Evolutionary conservation across 2,888 invertebrate species (phyloP).

Genomic region (Apamea monoglypha): DNA sequence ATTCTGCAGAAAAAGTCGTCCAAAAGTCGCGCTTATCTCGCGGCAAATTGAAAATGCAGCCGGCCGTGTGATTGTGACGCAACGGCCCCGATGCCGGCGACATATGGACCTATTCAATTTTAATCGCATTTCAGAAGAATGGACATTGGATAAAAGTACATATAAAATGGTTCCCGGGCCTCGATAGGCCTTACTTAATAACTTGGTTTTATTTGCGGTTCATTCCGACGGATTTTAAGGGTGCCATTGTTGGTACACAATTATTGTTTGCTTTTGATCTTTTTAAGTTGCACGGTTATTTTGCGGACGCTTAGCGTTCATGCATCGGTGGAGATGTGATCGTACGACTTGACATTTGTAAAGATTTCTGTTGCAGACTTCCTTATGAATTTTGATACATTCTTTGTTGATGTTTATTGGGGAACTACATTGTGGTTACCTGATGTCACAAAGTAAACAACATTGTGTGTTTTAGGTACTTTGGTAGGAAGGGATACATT

Average conservation of each 20-base stretch:
- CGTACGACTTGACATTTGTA: slow-evolving; percentile 70
- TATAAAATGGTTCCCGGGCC: slow-evolving; percentile 72
- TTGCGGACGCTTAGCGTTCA: slow-evolving; percentile 77
- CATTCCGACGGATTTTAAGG: slow-evolving; percentile 83
- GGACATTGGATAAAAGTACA: slow-evolving; percentile 88
- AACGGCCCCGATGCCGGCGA: slow-evolving; percentile 85
- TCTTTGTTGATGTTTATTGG: slow-evolving; percentile 46
- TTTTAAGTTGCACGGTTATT: slow-evolving; percentile 82
- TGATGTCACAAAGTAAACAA: slow-evolving; percentile 33
- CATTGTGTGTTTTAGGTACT: not conserved
- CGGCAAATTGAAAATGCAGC: slow-evolving; percentile 90
- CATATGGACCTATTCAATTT: slow-evolving; percentile 90
- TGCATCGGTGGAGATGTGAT: slow-evolving; percentile 75
- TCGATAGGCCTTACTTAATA: slow-evolving; percentile 85
- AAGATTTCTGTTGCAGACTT: slow-evolving; percentile 67
- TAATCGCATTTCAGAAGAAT: slow-evolving; percentile 90
- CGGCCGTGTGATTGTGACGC: slow-evolving; percentile 89
- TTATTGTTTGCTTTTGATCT: slow-evolving; percentile 88
- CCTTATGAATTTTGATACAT: slow-evolving; percentile 59
- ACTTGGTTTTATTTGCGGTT: slow-evolving; percentile 89
- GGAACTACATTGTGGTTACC: slow-evolving; percentile 41
- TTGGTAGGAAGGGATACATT: slow-evolving; percentile 2
- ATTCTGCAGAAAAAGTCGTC: slow-evolving; percentile 88
- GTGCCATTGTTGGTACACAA: slow-evolving; percentile 83
- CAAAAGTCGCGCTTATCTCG: slow-evolving; percentile 89